These are phyloP conservation scores for Drosophila eugracilis DNA, from an alignment of 1,140 invertebrate species.

Conservation along the genomic window DNA sequence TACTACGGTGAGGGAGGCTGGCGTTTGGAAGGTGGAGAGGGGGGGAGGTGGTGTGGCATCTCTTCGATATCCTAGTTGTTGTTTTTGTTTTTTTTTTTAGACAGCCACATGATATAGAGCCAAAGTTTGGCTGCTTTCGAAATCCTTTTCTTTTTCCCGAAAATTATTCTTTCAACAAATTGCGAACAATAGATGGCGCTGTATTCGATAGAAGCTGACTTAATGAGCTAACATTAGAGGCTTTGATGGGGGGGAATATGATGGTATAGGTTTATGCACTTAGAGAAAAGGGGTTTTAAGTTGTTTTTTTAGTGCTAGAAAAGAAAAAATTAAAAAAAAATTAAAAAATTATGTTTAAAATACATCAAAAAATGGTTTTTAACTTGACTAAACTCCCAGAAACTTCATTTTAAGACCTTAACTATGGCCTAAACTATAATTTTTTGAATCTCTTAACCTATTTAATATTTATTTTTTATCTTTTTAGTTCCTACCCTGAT, in stretches of 20 bases:
- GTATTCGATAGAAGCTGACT: constrained; percentile 28
- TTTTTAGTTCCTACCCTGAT: too few relatives aligned
- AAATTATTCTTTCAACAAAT: background rate
- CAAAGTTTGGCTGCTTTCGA: constrained; percentile 13
- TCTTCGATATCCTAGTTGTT: constrained; percentile 11
- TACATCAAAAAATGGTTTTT: too few relatives aligned
- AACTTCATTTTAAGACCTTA: too few relatives aligned
- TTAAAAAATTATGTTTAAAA: too few relatives aligned
- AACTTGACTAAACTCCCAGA: too few relatives aligned
- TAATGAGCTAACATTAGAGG: constrained; percentile 31
- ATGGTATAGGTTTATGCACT: background rate
- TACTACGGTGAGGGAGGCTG: too few relatives aligned
- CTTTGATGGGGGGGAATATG: background rate
- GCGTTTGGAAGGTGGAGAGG: too few relatives aligned
- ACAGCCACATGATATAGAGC: constrained; percentile 41
- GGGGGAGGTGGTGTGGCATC: background rate
- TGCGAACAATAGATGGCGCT: constrained; percentile 1
- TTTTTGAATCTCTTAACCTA: too few relatives aligned
- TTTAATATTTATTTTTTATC: too few relatives aligned
- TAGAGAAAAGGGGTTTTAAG: background rate
- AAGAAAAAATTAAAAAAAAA: too few relatives aligned
- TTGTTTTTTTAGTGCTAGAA: too few relatives aligned
- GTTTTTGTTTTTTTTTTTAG: constrained; percentile 8
- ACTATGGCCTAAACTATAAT: too few relatives aligned
- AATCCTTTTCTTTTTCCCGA: constrained; percentile 4